A percentile compares a stretch with the other conserved stretches of the same genome.
These are phyloP conservation scores for Sardina pilchardus DNA, from an alignment of 2,113 vertebrate genomes.

Conservation along the genomic window DNA sequence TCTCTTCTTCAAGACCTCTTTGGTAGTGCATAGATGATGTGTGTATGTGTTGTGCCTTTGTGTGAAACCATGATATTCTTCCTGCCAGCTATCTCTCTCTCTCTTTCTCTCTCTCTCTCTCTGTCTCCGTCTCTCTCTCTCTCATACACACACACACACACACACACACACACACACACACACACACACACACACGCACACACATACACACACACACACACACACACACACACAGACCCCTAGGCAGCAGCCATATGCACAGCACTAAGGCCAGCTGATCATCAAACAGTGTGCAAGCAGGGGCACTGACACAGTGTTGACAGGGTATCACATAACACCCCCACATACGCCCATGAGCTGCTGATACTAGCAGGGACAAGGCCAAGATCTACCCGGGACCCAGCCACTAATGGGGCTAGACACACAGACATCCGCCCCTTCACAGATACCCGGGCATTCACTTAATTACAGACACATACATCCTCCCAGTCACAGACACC, in stretches of 20 bases:
- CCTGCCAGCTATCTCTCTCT: background rate
- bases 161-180: background rate
- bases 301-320: constrained; percentile 1
- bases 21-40: background rate
- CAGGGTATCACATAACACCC: background rate
- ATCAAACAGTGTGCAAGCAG: constrained; percentile 9
- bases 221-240: background rate
- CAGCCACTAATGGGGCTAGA: background rate
- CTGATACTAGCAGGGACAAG: background rate
- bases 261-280: background rate
- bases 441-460: background rate
- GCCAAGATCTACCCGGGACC: background rate
- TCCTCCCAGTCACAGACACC: too few species aligned
- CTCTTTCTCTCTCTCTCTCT: background rate
- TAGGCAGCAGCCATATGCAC: constrained; percentile 1
- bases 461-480: background rate
- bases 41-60: background rate
- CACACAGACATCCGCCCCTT: background rate
- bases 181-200: background rate
- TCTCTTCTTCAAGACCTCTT: background rate
- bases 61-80: too few species aligned
- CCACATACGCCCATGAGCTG: background rate
- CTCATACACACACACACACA: background rate
- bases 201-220: background rate
- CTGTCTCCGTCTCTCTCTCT: background rate